These are phyloP conservation scores for Halcyon chelicuti DNA, from an alignment of 2,797 vertebrate genomes.

Conservation along the genomic window DNA sequence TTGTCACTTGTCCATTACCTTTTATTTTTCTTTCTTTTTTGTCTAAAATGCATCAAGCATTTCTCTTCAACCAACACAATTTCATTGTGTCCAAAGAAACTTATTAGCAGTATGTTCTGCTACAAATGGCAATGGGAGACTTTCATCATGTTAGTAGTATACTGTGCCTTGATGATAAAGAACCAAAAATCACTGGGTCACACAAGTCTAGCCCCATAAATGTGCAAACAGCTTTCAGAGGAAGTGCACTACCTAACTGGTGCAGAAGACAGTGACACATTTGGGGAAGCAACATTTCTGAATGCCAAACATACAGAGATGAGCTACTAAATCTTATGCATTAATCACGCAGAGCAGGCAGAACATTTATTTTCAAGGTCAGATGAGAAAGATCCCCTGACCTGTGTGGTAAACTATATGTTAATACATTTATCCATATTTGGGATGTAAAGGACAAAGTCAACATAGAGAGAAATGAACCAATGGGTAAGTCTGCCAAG, in stretches of 20 bases:
- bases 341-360: constrained; percentile 60
- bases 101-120: not conserved
- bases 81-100: not conserved
- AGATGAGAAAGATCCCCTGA: constrained; percentile 43
- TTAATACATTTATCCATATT: constrained; percentile 56
- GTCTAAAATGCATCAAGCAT: not conserved
- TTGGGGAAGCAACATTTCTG: constrained; percentile 12
- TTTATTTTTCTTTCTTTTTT: not conserved
- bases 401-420: constrained; percentile 19
- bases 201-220: not conserved
- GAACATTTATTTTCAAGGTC: constrained; percentile 62
- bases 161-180: not conserved
- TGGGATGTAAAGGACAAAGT: constrained; percentile 37
- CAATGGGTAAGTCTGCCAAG: constrained; percentile 6
- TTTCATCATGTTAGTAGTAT: not conserved
- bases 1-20: not conserved
- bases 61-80: not conserved
- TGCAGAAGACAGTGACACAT: not conserved
- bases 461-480: constrained; percentile 30
- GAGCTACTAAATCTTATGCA: constrained; percentile 58
- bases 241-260: not conserved
- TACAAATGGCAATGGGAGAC: not conserved
- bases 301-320: constrained; percentile 4
- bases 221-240: not conserved
- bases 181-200: not conserved